Evolutionary conservation across 53 echinoderm and acorn worm species (phyloP).

Genomic region (Actinopyga echinites): DNA sequence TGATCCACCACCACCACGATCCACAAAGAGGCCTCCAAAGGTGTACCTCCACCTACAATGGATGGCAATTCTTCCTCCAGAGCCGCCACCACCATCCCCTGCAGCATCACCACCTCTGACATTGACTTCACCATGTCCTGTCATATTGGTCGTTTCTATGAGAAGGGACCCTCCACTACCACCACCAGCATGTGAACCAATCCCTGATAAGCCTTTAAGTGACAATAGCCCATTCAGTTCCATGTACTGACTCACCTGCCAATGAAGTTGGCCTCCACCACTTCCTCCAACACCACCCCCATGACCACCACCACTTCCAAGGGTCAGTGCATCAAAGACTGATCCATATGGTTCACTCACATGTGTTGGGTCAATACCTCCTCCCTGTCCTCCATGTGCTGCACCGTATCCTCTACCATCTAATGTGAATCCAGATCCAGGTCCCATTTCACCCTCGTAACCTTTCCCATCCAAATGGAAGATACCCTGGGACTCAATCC

Average conservation of each 20-base stretch:
- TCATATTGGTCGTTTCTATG: slow-evolving; percentile 85
- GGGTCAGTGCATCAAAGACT: slow-evolving; percentile 58
- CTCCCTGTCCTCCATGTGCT: slow-evolving; percentile 91
- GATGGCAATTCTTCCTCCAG: slow-evolving; percentile 85
- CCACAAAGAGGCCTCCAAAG: slow-evolving; percentile 75
- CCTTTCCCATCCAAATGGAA: slow-evolving; percentile 94
- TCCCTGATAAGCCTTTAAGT: slow-evolving; percentile 60
- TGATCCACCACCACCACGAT: slow-evolving; percentile 77
- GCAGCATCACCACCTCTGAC: slow-evolving; percentile 82
- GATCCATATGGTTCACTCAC: slow-evolving; percentile 88
- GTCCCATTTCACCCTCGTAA: slow-evolving; percentile 64
- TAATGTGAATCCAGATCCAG: slow-evolving; percentile 58
- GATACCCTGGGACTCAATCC: slow-evolving; percentile 85
- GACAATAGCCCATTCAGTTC: slow-evolving; percentile 82
- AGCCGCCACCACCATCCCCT: slow-evolving; percentile 76
- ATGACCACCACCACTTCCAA: slow-evolving; percentile 91
- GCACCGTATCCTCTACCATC: slow-evolving; percentile 82
- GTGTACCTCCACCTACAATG: slow-evolving; percentile 92
- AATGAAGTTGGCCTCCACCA: slow-evolving; percentile 83
- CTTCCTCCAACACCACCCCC: slow-evolving; percentile 74
- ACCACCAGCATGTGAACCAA: slow-evolving; percentile 69
- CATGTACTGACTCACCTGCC: slow-evolving; percentile 78
- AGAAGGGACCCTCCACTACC: slow-evolving; percentile 87
- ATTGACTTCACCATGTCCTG: slow-evolving; percentile 90
- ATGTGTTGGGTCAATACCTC: slow-evolving; percentile 54